Percentiles rank a stretch among this genome's conserved stretches.
Evolutionary conservation across 2,888 invertebrate species (phyloP).

Genomic region (Zootermopsis nevadensis): DNA sequence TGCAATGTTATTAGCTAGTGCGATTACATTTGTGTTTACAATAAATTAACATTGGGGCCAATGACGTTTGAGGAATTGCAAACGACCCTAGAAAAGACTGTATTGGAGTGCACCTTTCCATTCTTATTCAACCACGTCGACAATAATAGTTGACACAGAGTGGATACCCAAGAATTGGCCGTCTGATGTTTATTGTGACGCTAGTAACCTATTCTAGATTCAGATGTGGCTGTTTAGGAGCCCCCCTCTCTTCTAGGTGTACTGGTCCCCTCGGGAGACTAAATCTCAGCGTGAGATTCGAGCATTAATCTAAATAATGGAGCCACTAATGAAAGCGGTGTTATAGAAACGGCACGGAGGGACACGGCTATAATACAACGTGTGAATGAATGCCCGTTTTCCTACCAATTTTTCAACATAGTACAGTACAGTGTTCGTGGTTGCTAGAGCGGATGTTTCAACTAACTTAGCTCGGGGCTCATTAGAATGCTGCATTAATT

Average conservation of each 20-base stretch:
- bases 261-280: neutral
- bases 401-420: constrained; percentile 63
- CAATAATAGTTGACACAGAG: too few relatives aligned
- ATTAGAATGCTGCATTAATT: constrained; percentile 11
- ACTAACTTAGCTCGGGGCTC: constrained; percentile 39
- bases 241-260: constrained; percentile 16
- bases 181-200: too few relatives aligned
- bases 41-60: too few relatives aligned
- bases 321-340: constrained; percentile 65
- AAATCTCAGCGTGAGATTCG: constrained; percentile 57
- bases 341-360: constrained; percentile 59
- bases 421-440: constrained; percentile 47
- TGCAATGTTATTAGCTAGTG: too few relatives aligned
- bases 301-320: constrained; percentile 66
- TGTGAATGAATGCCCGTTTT: constrained; percentile 63
- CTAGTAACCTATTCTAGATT: too few relatives aligned
- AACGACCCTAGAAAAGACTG: too few relatives aligned
- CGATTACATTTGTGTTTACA: too few relatives aligned
- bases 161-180: too few relatives aligned
- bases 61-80: too few relatives aligned
- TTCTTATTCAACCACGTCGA: too few relatives aligned
- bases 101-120: too few relatives aligned
- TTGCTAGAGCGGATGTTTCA: constrained; percentile 25
- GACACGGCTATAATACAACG: constrained; percentile 66
- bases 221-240: neutral